These are phyloP conservation scores for Cheirogaleus major DNA, from an alignment of 2,797 vertebrate genomes.

Conservation along the genomic window DNA sequence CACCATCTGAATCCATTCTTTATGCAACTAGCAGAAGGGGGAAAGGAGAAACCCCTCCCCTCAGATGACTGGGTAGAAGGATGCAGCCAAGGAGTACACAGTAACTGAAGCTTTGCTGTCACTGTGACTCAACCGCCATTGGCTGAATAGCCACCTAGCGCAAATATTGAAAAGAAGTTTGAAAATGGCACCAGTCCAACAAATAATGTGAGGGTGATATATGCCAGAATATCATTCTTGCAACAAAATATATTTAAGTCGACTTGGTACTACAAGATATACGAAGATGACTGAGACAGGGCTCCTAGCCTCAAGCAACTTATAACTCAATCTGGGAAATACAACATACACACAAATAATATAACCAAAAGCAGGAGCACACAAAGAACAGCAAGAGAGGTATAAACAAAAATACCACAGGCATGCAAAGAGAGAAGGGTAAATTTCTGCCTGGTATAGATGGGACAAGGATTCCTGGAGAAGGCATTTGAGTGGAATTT, in stretches of 20 bases:
- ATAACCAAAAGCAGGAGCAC: background rate
- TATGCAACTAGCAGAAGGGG: conserved; percentile 48
- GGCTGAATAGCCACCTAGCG: conserved; percentile 65
- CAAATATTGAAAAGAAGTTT: background rate
- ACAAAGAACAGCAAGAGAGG: background rate
- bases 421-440: background rate
- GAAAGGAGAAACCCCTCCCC: conserved; percentile 55
- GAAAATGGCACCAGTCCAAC: conserved; percentile 21
- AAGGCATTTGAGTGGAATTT: background rate
- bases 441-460: background rate
- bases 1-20: conserved; percentile 6
- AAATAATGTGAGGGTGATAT: background rate
- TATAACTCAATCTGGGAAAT: conserved; percentile 23
- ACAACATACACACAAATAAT: background rate
- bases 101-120: conserved; percentile 70
- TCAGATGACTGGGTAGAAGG: conserved; percentile 64
- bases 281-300: background rate
- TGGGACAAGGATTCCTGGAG: background rate
- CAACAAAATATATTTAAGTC: conserved; percentile 20
- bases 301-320: background rate
- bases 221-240: conserved; percentile 23
- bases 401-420: background rate
- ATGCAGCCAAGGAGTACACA: conserved; percentile 63
- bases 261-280: background rate
- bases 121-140: conserved; percentile 66